These are phyloP conservation scores for Lasiurus cinereus DNA, from an alignment of 2,113 vertebrate genomes.

Conservation along the genomic window DNA sequence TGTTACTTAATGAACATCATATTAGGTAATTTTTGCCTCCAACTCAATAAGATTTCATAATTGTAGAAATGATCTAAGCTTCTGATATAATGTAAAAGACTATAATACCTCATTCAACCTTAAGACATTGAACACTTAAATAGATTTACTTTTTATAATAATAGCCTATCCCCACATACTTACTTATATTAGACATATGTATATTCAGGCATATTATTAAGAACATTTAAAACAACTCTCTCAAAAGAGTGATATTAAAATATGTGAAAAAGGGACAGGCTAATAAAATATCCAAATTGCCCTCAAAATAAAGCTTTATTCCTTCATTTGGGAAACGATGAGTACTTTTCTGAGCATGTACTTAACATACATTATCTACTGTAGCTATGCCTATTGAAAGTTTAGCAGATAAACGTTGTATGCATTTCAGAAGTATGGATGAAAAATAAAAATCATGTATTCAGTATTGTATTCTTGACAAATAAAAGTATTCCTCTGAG, in stretches of 20 bases:
- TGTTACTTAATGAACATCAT: background rate
- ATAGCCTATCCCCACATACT: background rate
- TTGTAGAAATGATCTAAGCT: background rate
- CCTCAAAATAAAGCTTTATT: background rate
- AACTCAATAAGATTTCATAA: background rate
- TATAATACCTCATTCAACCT: background rate
- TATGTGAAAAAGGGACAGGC: background rate
- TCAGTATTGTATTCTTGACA: background rate
- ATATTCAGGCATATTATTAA: background rate
- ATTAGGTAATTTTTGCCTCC: background rate
- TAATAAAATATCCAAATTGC: background rate
- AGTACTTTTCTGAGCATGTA: background rate
- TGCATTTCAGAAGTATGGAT: background rate
- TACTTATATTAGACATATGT: background rate
- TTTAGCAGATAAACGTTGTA: background rate
- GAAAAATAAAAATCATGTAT: background rate
- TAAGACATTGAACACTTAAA: background rate
- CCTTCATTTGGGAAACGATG: background rate
- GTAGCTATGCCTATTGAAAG: background rate
- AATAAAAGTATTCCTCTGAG: background rate
- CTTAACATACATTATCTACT: background rate
- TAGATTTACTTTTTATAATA: background rate
- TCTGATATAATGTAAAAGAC: background rate
- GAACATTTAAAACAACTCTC: background rate
- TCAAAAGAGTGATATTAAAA: background rate